phyloP scores from a whole-genome alignment of 2,888 invertebrate genomes.

The Deroplatys truncata region DNA sequence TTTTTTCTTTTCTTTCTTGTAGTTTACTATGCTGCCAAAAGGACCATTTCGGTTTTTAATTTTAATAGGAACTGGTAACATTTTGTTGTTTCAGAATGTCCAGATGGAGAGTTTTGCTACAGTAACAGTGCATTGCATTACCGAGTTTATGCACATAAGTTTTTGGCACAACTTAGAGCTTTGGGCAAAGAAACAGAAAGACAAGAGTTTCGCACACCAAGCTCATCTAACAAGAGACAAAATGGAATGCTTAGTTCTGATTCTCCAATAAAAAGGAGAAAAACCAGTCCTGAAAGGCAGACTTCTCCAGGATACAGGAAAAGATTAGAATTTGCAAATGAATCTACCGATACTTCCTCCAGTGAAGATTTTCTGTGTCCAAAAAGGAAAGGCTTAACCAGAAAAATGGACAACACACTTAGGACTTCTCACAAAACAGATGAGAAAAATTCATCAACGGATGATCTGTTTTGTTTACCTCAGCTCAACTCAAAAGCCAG shows the following conservation, averaged over 20 bases:
- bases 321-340: neutral
- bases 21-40: too few relatives aligned
- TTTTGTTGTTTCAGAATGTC: conserved; percentile 11
- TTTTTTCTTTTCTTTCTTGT: too few relatives aligned
- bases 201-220: neutral
- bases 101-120: conserved; percentile 2
- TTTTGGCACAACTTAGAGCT: conserved; percentile 1
- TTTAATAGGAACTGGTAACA: neutral
- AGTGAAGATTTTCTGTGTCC: neutral
- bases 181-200: neutral
- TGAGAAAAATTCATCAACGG: neutral
- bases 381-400: neutral
- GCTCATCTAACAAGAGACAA: neutral
- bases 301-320: neutral
- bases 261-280: neutral
- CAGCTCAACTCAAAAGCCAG: neutral
- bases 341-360: neutral
- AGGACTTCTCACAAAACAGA: neutral
- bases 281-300: neutral
- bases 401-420: neutral
- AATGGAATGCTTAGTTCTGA: neutral
- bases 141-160: conserved; percentile 4
- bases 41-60: neutral
- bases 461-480: neutral
- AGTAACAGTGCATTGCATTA: neutral